phyloP scores from a whole-genome alignment of 2,113 vertebrate species.

The Psittacula cyanocephala region DNA sequence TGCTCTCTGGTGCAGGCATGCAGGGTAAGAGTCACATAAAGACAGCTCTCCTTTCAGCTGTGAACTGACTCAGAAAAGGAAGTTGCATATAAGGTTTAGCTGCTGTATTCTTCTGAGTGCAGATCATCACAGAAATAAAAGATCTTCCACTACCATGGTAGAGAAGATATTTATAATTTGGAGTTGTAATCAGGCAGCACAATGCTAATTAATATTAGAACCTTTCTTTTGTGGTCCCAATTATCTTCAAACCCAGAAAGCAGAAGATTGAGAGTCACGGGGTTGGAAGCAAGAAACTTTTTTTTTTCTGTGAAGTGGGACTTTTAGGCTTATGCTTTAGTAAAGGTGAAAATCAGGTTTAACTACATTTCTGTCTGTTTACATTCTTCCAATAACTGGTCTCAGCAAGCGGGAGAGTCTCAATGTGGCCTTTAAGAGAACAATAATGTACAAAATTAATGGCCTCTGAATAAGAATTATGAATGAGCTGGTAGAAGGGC shows the following conservation, averaged over 20 bases:
- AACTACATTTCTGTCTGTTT: conserved; percentile 24
- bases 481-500: neutral
- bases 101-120: neutral
- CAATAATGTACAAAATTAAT: conserved; percentile 1
- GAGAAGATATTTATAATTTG: neutral
- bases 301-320: neutral
- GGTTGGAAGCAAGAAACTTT: neutral
- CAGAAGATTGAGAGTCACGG: neutral
- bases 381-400: neutral
- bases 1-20: neutral
- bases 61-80: neutral
- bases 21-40: neutral
- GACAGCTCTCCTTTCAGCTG: neutral
- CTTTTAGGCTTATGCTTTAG: neutral
- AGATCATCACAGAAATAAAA: neutral
- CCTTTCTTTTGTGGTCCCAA: neutral
- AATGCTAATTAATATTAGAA: neutral
- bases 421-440: neutral
- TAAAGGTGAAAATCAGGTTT: conserved; percentile 50
- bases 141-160: neutral
- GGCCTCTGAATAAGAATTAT: neutral
- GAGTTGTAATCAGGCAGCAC: neutral
- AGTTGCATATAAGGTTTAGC: neutral
- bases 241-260: neutral
- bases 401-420: neutral